Evolutionary conservation across 2,113 vertebrate genomes (phyloP).

Genomic region (Muscicapa adusta): DNA sequence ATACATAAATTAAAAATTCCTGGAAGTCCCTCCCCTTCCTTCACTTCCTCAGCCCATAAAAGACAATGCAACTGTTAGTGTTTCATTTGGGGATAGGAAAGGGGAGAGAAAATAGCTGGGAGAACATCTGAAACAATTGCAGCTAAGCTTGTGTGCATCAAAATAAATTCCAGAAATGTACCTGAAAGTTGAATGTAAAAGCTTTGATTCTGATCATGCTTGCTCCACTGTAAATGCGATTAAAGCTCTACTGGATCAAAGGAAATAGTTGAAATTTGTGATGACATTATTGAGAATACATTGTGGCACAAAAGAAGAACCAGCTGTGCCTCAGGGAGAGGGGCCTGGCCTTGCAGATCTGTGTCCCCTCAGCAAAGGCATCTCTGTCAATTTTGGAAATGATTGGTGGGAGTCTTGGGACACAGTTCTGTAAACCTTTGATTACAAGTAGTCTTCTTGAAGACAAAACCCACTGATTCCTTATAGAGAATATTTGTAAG

Average conservation of each 20-base stretch:
- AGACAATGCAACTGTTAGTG: conserved; percentile 4
- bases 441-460: neutral
- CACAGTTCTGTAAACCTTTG: neutral
- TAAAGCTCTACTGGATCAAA: neutral
- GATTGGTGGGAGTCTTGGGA: neutral
- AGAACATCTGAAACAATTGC: neutral
- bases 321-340: neutral
- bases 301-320: neutral
- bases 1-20: conserved; percentile 25
- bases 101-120: neutral
- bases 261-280: neutral
- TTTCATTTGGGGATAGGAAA: neutral
- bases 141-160: neutral
- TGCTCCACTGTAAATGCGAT: neutral
- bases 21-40: conserved; percentile 36
- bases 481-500: neutral
- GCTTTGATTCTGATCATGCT: neutral
- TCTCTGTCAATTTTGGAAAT: neutral
- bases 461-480: neutral
- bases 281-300: neutral
- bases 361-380: neutral
- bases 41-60: conserved; percentile 14
- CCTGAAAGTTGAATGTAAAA: neutral
- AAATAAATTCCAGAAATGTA: neutral
- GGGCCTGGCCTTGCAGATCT: neutral